A percentile compares a stretch with the other conserved stretches of the same genome.
phyloP scores from a whole-genome alignment of 2,797 vertebrate species.

The Geotrypetes seraphini region DNA sequence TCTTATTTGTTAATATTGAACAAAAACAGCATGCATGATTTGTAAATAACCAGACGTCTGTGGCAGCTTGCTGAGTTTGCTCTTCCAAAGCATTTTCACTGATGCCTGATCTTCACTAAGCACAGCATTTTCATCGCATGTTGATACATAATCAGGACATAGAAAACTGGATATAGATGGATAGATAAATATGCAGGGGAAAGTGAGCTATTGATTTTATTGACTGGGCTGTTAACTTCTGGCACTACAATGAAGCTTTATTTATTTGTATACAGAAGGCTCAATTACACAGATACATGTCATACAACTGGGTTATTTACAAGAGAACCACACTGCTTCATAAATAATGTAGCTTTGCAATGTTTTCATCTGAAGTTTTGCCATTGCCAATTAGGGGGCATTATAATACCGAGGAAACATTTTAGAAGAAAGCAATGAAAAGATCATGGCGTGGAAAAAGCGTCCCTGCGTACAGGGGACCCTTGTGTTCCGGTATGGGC shows the following conservation, averaged over 20 bases:
- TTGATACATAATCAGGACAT: slow-evolving; percentile 36
- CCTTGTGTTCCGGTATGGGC: no score
- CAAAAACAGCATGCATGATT: slow-evolving; percentile 7
- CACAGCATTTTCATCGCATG: slow-evolving; percentile 30
- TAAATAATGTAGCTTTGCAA: slow-evolving; percentile 46
- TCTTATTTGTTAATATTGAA: slow-evolving; percentile 1
- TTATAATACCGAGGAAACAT: slow-evolving; percentile 4
- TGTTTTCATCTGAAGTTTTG: slow-evolving; percentile 42
- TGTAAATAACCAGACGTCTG: background rate
- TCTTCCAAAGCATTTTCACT: slow-evolving; percentile 17
- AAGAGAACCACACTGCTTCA: slow-evolving; percentile 47
- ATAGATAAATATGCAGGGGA: slow-evolving; percentile 63
- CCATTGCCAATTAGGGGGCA: slow-evolving; percentile 30
- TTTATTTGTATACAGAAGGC: slow-evolving; percentile 68
- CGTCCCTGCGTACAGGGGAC: no score
- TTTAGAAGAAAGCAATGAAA: slow-evolving; percentile 23
- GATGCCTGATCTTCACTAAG: no score
- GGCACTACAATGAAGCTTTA: slow-evolving; percentile 65
- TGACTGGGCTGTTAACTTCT: slow-evolving; percentile 66
- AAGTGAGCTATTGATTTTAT: slow-evolving; percentile 69
- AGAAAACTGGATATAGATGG: no score
- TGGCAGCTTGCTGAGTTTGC: slow-evolving; percentile 4
- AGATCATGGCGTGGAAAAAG: background rate
- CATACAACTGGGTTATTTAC: slow-evolving; percentile 62
- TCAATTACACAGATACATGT: slow-evolving; percentile 63